Percentiles rank a stretch among this genome's conserved stretches.
Conservation (phyloP, 2,888 invertebrate species). For the Drosophila putrida region DNA sequence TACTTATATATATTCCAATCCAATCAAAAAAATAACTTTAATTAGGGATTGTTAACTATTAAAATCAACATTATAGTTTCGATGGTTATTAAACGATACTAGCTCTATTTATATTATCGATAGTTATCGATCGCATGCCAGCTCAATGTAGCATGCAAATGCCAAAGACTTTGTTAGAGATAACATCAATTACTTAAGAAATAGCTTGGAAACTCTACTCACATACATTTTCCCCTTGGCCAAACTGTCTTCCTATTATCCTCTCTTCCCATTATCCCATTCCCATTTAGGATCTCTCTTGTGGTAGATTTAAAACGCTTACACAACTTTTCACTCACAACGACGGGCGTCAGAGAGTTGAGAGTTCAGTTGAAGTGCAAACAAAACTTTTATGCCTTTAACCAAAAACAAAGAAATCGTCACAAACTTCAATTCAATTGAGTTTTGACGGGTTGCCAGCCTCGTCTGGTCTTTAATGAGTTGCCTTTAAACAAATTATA, state of each 20-base stretch:
- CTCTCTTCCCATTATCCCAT: conserved; percentile 2
- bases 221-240: not conserved
- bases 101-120: too few species aligned
- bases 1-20: too few species aligned
- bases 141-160: not conserved
- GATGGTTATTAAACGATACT: too few species aligned
- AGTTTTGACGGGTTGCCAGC: conserved; percentile 12
- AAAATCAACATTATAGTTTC: too few species aligned
- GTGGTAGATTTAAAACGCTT: conserved; percentile 66
- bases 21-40: too few species aligned
- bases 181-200: conserved; percentile 43
- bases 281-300: conserved; percentile 41
- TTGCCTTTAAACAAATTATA: conserved; percentile 37
- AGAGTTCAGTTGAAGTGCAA: conserved; percentile 62
- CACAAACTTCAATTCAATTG: conserved; percentile 55
- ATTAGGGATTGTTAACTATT: too few species aligned
- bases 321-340: conserved; percentile 74
- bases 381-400: conserved; percentile 70
- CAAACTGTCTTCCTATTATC: not conserved
- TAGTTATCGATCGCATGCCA: not conserved
- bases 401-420: conserved; percentile 56
- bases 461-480: conserved; percentile 40
- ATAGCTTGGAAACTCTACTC: conserved; percentile 21
- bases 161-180: conserved; percentile 1
- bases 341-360: conserved; percentile 33